These are phyloP conservation scores for Ypsolopha sequella DNA, from an alignment of 2,888 invertebrate genomes.

Conservation along the genomic window DNA sequence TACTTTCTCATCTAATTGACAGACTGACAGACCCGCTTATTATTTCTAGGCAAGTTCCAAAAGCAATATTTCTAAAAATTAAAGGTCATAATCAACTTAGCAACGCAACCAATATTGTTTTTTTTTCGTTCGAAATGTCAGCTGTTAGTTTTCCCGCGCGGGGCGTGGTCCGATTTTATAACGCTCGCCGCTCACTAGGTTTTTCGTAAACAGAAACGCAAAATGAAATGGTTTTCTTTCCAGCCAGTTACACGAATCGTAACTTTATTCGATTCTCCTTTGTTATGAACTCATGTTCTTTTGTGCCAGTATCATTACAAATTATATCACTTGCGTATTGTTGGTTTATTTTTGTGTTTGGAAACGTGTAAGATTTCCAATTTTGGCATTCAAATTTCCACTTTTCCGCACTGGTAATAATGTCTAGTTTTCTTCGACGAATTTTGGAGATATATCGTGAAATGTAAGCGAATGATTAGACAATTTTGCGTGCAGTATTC, in stretches of 20 bases:
- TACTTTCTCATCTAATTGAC: neutral
- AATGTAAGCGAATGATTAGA: neutral
- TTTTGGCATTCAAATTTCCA: no score
- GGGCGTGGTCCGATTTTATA: constrained; percentile 15
- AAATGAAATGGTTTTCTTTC: constrained; percentile 5
- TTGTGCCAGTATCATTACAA: constrained; percentile 12
- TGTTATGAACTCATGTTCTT: constrained; percentile 9
- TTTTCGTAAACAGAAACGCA: constrained; percentile 7
- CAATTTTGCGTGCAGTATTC: constrained; percentile 1
- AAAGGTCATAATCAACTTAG: neutral
- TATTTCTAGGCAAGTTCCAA: neutral
- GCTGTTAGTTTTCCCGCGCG: constrained; percentile 46
- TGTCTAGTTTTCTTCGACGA: no score
- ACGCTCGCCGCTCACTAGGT: constrained; percentile 18
- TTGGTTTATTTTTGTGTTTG: neutral
- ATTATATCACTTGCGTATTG: constrained; percentile 9
- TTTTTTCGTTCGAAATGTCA: constrained; percentile 19
- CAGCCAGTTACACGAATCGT: neutral
- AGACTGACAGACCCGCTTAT: neutral
- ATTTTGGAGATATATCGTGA: neutral
- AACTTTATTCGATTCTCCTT: no score
- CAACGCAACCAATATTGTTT: neutral
- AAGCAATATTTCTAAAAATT: neutral
- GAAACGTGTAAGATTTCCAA: neutral
- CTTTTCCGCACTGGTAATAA: no score